Conservation (phyloP, 2,113 vertebrate species). For the Ochotona princeps region DNA sequence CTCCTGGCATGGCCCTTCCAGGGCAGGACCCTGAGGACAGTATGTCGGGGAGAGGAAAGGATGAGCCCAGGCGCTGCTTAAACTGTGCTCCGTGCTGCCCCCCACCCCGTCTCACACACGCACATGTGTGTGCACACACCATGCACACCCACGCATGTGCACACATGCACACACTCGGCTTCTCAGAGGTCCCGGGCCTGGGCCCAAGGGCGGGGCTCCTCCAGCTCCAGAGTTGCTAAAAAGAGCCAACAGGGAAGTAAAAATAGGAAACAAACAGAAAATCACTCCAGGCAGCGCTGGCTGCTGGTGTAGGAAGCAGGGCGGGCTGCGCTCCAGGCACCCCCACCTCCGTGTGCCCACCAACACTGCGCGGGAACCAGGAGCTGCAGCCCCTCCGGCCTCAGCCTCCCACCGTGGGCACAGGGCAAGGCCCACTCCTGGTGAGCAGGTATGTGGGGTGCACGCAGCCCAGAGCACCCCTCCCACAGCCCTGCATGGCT, state of each 20-base stretch:
- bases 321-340: not conserved
- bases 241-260: constrained; percentile 77
- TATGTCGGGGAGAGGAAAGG: too few species aligned
- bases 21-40: too few species aligned
- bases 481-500: too few species aligned
- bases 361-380: not conserved
- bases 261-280: constrained; percentile 81
- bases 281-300: constrained; percentile 25
- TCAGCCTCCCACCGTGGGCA: not conserved
- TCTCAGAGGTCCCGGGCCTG: not conserved
- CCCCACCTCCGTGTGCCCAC: not conserved
- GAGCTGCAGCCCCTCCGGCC: not conserved
- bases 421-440: not conserved
- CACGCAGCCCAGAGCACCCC: rapidly evolving
- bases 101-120: too few species aligned
- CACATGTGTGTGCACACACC: too few species aligned
- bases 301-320: constrained; percentile 70
- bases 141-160: not conserved
- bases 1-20: too few species aligned
- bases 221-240: constrained; percentile 67
- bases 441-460: not conserved
- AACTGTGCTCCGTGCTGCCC: too few species aligned
- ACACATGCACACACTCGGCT: too few species aligned
- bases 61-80: too few species aligned
- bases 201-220: constrained; percentile 46